phyloP scores from a whole-genome alignment of 2,113 vertebrate genomes.

The Ageneiosus marmoratus region DNA sequence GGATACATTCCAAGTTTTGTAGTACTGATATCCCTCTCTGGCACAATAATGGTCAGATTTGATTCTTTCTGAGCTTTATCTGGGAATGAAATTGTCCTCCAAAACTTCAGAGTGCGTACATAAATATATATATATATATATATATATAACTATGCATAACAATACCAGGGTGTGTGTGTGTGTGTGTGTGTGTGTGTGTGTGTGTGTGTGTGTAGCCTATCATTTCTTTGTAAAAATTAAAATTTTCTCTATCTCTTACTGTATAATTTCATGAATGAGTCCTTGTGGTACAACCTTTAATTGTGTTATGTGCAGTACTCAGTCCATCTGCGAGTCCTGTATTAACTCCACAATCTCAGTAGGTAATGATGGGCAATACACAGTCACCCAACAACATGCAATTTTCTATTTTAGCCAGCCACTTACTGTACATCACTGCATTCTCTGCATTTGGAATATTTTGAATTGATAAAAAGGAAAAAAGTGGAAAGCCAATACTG shows the following conservation, averaged over 20 bases:
- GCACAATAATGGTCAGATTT: constrained; percentile 29
- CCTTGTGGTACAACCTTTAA: not conserved
- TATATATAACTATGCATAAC: not conserved
- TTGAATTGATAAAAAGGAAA: constrained; percentile 37
- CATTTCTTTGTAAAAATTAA: too few species aligned
- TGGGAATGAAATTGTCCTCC: not conserved
- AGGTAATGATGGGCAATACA: constrained; percentile 35
- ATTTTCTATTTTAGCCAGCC: constrained; percentile 51
- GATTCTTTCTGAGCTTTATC: constrained; percentile 20
- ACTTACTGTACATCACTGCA: constrained; percentile 47
- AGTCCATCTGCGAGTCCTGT: not conserved
- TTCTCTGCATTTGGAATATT: constrained; percentile 45
- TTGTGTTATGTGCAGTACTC: constrained; percentile 20
- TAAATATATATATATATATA: not conserved
- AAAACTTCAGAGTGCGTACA: not conserved
- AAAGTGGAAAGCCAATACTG: constrained; percentile 40
- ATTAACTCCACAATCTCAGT: constrained; percentile 29
- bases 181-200: too few species aligned
- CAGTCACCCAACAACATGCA: constrained; percentile 35
- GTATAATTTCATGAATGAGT: not conserved
- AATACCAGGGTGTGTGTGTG: too few species aligned
- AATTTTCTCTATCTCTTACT: not conserved
- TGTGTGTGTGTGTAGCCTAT: too few species aligned
- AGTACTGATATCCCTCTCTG: constrained; percentile 55
- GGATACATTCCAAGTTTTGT: constrained; percentile 69